Evolutionary conservation across 1,140 invertebrate genomes (phyloP), one percentile per base, ranked within the genome.

Genomic region (Grapholita molesta): DNA sequence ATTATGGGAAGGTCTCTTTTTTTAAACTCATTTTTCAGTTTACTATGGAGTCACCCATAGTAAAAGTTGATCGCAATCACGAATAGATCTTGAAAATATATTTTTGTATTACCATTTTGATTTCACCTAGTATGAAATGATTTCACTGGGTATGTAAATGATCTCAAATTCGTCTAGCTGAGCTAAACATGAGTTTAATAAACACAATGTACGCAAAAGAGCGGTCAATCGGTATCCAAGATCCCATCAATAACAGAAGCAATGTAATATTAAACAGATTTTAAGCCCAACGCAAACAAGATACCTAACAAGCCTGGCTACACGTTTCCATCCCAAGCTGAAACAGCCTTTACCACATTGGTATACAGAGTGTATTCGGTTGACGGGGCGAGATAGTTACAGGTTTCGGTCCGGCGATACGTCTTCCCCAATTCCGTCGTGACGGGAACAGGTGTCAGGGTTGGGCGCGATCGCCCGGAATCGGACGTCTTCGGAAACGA

Each of bases 231-330:
- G 8, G 8, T 21, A 48, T 48, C 42, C 42, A 21, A 48, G 42
- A 48, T 48, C 15, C 42, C 42, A 48, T 48, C 42, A 48, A 21
- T 48, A 48, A 48, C 42, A 48, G 42, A 48, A 48, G 15, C 42
- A 48, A 48, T 48, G 42, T 48, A 48, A 48, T 48, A 48, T 48
- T 48, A 48, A 48, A 48, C 42, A 48, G 42, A 48, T 48, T 48
- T 48, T 48, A 48, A 48, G 18, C 42, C 42, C 42, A 21, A 21
- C 42, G 42, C 42, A 48, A 48, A 48, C 42, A 48, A 12, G 15
- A 8, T 48, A 21, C 21, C 42, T 48, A 48, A 48, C 42, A 48
- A 48, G 42, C 42, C 21, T 48, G 42, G 12, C 42, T 21, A 48
- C 42, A 48, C 8, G 18, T 9, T 1, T 1, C 18, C 5, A 21